These are phyloP conservation scores for Anthrax anthrax DNA, from an alignment of 2,888 invertebrate species.

Conservation along the genomic window DNA sequence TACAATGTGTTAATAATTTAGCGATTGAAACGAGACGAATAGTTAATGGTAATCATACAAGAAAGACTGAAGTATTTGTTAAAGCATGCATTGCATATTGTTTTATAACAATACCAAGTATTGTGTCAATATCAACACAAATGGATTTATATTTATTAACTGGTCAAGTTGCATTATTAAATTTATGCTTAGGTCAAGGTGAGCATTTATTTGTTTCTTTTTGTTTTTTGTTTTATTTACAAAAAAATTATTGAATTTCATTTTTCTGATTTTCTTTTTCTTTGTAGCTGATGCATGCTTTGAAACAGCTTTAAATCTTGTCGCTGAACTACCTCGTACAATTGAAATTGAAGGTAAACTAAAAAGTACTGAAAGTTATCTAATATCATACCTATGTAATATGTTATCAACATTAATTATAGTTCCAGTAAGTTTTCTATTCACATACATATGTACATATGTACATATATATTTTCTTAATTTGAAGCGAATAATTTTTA, in stretches of 20 bases:
- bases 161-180: conserved; percentile 77
- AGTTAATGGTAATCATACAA: conserved; percentile 58
- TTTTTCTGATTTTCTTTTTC: conserved; percentile 8
- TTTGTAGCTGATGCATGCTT: conserved; percentile 81
- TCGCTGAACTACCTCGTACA: conserved; percentile 60
- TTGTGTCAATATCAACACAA: conserved; percentile 61
- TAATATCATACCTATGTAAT: conserved; percentile 56
- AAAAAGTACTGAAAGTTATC: conserved; percentile 55
- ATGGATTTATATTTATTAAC: conserved; percentile 75
- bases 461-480: too few species aligned
- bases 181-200: conserved; percentile 87
- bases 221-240: background rate
- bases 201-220: conserved; percentile 10
- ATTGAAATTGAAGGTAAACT: conserved; percentile 61
- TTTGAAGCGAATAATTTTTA: background rate
- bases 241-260: background rate
- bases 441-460: too few species aligned
- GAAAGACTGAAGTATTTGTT: conserved; percentile 72
- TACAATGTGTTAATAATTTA: conserved; percentile 75
- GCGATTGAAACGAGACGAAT: conserved; percentile 53
- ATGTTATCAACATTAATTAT: conserved; percentile 70
- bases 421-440: conserved; percentile 49
- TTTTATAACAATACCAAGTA: conserved; percentile 93
- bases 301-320: conserved; percentile 68
- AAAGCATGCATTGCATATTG: conserved; percentile 91